phyloP scores from a whole-genome alignment of 1,140 invertebrate species.

The Parapsyche elsis region DNA sequence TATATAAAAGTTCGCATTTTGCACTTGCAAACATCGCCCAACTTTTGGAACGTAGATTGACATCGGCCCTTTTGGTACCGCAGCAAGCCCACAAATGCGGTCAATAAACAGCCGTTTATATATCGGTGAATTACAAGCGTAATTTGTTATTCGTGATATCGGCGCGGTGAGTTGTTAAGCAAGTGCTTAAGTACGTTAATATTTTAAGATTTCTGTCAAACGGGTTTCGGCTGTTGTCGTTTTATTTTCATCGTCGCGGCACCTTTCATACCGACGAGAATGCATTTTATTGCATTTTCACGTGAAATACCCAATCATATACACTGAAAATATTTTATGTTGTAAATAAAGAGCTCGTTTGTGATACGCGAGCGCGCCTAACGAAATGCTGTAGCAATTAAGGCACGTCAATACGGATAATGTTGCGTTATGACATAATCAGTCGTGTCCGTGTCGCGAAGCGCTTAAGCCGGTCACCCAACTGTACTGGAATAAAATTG shows the following conservation, averaged over 20 bases:
- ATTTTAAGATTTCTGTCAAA: conserved; percentile 28
- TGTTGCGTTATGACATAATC: too few relatives aligned
- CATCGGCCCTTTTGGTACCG: neutral
- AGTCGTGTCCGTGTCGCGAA: too few relatives aligned
- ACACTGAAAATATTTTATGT: too few relatives aligned
- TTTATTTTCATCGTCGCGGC: conserved; percentile 2
- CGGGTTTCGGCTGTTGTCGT: conserved; percentile 10
- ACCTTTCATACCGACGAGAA: neutral
- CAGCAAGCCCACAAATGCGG: neutral
- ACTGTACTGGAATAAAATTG: too few relatives aligned
- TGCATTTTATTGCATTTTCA: neutral
- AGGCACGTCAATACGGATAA: neutral
- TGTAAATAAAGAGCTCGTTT: too few relatives aligned
- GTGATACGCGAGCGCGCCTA: too few relatives aligned
- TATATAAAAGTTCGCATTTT: too few relatives aligned
- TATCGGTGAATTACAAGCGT: conserved; percentile 19
- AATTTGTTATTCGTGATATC: conserved; percentile 30
- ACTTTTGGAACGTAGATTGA: too few relatives aligned
- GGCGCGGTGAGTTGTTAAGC: conserved; percentile 29
- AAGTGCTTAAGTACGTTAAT: conserved; percentile 14
- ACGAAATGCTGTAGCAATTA: too few relatives aligned
- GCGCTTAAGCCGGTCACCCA: too few relatives aligned
- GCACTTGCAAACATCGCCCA: too few relatives aligned
- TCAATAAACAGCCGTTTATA: neutral
- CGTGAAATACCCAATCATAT: too few relatives aligned